Evolutionary conservation across 2,888 invertebrate genomes (phyloP).

Genomic region (Diaphora mendica): DNA sequence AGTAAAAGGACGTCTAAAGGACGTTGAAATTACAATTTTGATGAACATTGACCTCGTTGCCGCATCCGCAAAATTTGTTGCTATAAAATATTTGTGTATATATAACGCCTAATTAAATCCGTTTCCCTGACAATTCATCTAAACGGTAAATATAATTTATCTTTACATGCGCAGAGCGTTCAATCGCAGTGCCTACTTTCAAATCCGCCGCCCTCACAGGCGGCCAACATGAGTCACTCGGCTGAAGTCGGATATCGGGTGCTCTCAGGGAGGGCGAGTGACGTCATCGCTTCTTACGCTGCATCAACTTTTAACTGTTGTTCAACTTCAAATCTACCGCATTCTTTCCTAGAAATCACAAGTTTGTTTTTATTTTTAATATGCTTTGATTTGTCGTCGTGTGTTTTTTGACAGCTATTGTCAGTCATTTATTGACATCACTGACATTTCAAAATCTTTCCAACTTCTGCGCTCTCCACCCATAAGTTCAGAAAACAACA

Average conservation of each 20-base stretch:
- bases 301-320: slow-evolving; percentile 52
- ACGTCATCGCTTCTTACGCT: slow-evolving; percentile 58
- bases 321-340: slow-evolving; percentile 47
- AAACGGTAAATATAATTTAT: background rate
- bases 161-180: slow-evolving; percentile 3
- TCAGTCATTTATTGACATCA: background rate
- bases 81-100: background rate
- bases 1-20: background rate
- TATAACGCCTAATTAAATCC: slow-evolving; percentile 6
- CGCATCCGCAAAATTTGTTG: background rate
- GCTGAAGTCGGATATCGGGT: slow-evolving; percentile 30
- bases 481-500: background rate
- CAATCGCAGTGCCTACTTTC: slow-evolving; percentile 44
- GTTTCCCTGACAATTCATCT: background rate
- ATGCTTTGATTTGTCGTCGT: slow-evolving; percentile 13
- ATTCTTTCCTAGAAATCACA: slow-evolving; percentile 61
- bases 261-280: slow-evolving; percentile 49
- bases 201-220: slow-evolving; percentile 40
- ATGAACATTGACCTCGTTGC: background rate
- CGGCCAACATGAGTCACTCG: slow-evolving; percentile 38
- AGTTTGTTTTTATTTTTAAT: slow-evolving; percentile 50
- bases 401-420: slow-evolving; percentile 16
- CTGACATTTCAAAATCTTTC: background rate
- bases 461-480: background rate
- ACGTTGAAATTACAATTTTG: background rate